Conservation (phyloP, 2,888 invertebrate genomes). For the Orchesella flavescens region DNA sequence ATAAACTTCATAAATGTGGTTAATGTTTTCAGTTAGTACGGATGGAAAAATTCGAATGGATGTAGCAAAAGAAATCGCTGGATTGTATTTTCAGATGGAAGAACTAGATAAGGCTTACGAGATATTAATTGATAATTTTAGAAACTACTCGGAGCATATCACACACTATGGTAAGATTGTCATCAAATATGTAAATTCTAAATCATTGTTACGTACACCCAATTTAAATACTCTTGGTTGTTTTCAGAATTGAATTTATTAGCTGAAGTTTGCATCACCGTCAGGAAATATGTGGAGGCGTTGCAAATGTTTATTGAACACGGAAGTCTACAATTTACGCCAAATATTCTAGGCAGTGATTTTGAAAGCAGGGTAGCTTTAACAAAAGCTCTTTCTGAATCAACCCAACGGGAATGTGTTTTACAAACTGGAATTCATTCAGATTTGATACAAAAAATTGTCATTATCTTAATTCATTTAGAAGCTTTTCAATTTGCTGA, state of each 20-base stretch:
- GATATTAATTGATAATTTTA: conserved; percentile 85
- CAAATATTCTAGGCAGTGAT: conserved; percentile 21
- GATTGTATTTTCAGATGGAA: conserved; percentile 83
- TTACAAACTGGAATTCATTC: conserved; percentile 55
- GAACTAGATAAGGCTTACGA: conserved; percentile 84
- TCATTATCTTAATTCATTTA: conserved; percentile 67
- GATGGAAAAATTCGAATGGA: conserved; percentile 73
- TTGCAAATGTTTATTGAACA: conserved; percentile 80
- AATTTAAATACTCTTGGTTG: not conserved
- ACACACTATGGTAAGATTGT: conserved; percentile 76
- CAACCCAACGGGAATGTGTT: conserved; percentile 32
- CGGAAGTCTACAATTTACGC: conserved; percentile 77
- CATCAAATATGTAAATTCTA: not conserved
- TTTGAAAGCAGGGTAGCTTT: conserved; percentile 42
- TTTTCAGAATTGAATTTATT: conserved; percentile 85
- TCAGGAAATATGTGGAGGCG: conserved; percentile 82
- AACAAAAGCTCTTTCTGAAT: conserved; percentile 33
- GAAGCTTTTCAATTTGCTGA: conserved; percentile 66
- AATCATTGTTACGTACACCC: not conserved
- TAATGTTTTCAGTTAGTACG: conserved; percentile 59
- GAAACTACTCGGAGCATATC: conserved; percentile 82
- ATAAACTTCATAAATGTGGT: not conserved
- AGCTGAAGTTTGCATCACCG: conserved; percentile 84
- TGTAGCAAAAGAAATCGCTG: conserved; percentile 83
- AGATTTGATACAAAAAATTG: conserved; percentile 68